Percentiles rank a stretch among this genome's conserved stretches.
Conservation (phyloP, 2,888 invertebrate species). For the Heliconius charithonia region DNA sequence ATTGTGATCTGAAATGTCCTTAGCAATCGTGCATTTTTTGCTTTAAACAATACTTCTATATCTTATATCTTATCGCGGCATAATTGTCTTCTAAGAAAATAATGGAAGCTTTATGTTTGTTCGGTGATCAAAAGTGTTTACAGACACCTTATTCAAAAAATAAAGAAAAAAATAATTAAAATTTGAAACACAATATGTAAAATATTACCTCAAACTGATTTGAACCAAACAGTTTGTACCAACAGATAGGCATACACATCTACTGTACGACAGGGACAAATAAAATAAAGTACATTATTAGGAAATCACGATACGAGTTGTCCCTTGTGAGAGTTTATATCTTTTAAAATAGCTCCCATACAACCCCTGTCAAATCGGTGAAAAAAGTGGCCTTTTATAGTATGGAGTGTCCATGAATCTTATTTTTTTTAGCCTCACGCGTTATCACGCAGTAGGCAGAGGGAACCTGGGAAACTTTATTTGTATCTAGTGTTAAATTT, state of each 20-base stretch:
- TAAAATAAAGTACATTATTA: conserved; percentile 32
- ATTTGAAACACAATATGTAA: not conserved
- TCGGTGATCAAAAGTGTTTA: too few relatives aligned
- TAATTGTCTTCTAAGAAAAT: too few relatives aligned
- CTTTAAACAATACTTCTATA: too few relatives aligned
- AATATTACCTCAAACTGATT: not conserved
- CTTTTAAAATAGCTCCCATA: conserved; percentile 37
- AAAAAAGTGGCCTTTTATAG: conserved; percentile 36
- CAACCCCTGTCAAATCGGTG: conserved; percentile 40
- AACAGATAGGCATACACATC: not conserved
- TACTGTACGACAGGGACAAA: not conserved
- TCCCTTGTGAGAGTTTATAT: conserved; percentile 37
- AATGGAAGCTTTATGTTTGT: too few relatives aligned
- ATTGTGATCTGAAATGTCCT: not conserved
- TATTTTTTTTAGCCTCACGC: not conserved
- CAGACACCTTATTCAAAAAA: too few relatives aligned
- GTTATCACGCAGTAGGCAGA: not conserved
- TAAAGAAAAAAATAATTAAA: not conserved
- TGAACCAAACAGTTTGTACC: not conserved
- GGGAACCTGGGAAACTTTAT: not conserved
- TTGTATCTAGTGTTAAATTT: not conserved
- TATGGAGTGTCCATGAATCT: conserved; percentile 22
- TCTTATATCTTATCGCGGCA: too few relatives aligned
- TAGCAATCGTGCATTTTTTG: too few relatives aligned
- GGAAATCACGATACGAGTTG: conserved; percentile 35